Evolutionary conservation across 2,113 vertebrate species (phyloP).

Genomic region (Pseudopipra pipra): DNA sequence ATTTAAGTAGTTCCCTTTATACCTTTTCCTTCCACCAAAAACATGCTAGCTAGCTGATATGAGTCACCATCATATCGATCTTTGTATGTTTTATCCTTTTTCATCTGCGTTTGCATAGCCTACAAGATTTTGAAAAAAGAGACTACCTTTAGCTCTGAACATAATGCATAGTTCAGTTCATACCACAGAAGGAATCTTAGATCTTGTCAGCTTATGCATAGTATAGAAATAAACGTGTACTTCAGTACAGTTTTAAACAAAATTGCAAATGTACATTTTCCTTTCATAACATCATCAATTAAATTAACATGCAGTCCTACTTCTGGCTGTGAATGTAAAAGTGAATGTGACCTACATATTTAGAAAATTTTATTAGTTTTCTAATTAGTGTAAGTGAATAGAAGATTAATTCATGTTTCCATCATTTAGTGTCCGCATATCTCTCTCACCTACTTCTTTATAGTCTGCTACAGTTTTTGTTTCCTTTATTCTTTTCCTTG

Average conservation of each 20-base stretch:
- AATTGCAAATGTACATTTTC: not conserved
- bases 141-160: not conserved
- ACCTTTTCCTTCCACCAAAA: not conserved
- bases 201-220: not conserved
- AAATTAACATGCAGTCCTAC: not conserved
- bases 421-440: not conserved
- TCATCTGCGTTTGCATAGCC: not conserved
- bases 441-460: not conserved
- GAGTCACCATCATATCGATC: not conserved
- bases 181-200: not conserved
- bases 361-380: not conserved
- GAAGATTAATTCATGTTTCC: not conserved
- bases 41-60: not conserved
- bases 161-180: not conserved
- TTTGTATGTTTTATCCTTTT: not conserved
- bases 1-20: not conserved
- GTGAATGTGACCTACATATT: not conserved
- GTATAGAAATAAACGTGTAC: not conserved
- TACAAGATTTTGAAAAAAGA: not conserved
- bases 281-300: not conserved
- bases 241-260: not conserved
- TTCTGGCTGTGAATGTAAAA: not conserved
- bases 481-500: not conserved
- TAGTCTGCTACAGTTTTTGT: not conserved
- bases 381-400: not conserved